Conservation (phyloP, 2,113 vertebrate genomes). For the Nothocercus nigrocapillus region DNA sequence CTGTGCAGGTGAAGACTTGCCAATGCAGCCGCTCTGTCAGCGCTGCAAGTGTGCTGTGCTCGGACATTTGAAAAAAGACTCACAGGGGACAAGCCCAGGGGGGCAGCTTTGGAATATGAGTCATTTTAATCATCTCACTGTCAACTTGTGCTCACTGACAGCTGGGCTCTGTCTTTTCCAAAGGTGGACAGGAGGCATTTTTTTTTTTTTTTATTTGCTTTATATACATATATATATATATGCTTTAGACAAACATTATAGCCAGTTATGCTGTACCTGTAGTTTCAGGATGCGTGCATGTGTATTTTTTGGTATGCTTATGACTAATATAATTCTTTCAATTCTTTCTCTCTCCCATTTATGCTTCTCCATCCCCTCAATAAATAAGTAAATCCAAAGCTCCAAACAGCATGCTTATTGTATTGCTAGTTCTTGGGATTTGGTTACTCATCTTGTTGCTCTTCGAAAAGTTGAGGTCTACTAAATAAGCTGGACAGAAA, state of each 20-base stretch:
- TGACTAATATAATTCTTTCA: not conserved
- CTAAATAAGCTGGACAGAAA: not conserved
- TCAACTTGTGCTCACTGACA: not conserved
- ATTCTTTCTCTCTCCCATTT: not conserved
- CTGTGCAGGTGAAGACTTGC: not conserved
- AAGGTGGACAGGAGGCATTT: not conserved
- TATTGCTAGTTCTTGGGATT: not conserved
- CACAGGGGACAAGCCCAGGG: accelerated
- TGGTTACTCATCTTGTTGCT: not conserved
- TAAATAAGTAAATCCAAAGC: not conserved
- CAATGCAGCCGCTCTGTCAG: not conserved
- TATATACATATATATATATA: not conserved
- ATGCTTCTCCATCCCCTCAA: not conserved
- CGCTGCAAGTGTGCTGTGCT: not conserved
- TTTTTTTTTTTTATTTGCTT: not conserved
- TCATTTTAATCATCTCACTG: not conserved
- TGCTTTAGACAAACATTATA: not conserved
- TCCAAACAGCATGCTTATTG: not conserved
- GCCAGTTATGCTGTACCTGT: not conserved
- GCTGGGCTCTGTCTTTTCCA: not conserved
- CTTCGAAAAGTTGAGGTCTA: not conserved
- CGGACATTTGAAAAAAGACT: not conserved
- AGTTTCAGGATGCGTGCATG: not conserved
- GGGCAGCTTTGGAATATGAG: not conserved
- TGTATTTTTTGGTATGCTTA: not conserved